Percentiles rank a stretch among this genome's conserved stretches.
Evolutionary conservation across 2,113 vertebrate genomes (phyloP).

Genomic region (Piprites chloris): DNA sequence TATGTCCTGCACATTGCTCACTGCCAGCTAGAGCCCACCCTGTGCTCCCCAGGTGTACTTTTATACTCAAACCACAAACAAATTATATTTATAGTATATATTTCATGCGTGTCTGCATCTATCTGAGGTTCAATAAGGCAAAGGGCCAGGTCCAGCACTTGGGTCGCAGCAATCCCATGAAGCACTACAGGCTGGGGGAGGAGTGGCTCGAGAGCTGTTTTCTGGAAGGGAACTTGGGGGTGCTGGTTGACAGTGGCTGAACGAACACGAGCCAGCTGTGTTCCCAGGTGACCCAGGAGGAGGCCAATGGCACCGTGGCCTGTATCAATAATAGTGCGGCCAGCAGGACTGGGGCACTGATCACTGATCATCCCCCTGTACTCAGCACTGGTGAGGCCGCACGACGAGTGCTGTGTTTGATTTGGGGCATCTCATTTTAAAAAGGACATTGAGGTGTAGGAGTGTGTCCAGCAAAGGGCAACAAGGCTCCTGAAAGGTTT

Average conservation of each 20-base stretch:
- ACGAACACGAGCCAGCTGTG: background rate
- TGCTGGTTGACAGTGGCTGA: background rate
- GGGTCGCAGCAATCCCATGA: background rate
- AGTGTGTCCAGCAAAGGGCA: background rate
- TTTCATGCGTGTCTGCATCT: background rate
- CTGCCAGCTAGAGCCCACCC: background rate
- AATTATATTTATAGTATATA: too few relatives aligned
- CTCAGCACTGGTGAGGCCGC: background rate
- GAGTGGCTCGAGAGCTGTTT: background rate
- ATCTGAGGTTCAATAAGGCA: background rate
- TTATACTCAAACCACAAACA: background rate
- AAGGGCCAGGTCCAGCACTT: background rate
- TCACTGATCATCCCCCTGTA: background rate
- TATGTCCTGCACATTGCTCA: accelerated
- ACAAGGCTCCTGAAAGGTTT: background rate
- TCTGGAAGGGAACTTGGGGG: background rate
- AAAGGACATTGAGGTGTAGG: background rate
- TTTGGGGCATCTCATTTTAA: background rate
- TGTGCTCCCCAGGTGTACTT: accelerated
- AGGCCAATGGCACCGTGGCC: background rate
- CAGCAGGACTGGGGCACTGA: background rate
- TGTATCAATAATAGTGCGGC: background rate
- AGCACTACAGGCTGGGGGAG: background rate
- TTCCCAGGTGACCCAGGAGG: background rate
- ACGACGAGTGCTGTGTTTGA: background rate